These are phyloP conservation scores for Malaclemys terrapin DNA, from an alignment of 2,113 vertebrate genomes.

Conservation along the genomic window DNA sequence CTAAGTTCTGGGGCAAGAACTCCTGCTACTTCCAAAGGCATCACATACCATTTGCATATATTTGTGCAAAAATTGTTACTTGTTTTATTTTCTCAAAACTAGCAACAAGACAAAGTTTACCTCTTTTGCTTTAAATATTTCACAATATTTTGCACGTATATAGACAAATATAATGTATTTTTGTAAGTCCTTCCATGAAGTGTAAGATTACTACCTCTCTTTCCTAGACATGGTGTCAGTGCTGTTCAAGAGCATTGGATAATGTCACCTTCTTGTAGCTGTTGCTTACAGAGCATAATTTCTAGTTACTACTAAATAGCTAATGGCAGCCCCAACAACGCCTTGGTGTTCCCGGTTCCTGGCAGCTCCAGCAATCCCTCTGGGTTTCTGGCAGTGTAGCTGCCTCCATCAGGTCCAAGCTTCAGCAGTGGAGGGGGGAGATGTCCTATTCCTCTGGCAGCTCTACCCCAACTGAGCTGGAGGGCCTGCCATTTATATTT, in stretches of 20 bases:
- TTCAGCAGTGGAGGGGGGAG: too few relatives aligned
- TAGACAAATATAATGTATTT: background rate
- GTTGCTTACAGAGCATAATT: background rate
- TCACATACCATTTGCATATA: rapidly evolving
- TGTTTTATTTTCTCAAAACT: background rate
- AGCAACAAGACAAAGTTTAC: background rate
- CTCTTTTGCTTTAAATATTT: background rate
- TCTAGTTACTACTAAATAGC: background rate
- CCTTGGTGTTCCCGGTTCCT: too few relatives aligned
- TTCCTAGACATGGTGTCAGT: background rate
- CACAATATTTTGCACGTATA: background rate
- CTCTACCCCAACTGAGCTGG: too few relatives aligned
- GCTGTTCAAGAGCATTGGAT: background rate
- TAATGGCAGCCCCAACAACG: too few relatives aligned
- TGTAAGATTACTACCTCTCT: background rate
- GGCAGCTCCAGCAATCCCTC: too few relatives aligned
- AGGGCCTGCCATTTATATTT: too few relatives aligned
- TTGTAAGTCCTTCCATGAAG: background rate
- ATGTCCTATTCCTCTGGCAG: too few relatives aligned
- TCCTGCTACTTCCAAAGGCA: background rate
- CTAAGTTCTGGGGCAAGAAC: background rate
- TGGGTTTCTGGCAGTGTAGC: too few relatives aligned
- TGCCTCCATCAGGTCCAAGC: too few relatives aligned
- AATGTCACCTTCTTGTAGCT: background rate
- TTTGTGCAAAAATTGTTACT: background rate